Conservation (phyloP, 2,797 vertebrate species). For the Poecilia gillii region DNA sequence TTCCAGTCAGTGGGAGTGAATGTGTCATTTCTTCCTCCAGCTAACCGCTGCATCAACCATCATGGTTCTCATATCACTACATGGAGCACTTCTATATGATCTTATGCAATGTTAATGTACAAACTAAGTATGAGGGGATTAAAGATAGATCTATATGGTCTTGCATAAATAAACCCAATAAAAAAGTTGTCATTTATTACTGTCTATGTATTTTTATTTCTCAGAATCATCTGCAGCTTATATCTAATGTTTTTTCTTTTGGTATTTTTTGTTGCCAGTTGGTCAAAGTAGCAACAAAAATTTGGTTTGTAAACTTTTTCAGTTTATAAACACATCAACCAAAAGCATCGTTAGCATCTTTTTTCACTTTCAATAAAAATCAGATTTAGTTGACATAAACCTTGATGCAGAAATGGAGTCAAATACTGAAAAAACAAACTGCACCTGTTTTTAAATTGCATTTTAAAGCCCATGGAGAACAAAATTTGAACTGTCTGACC, state of each 20-base stretch:
- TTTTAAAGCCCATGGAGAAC: neutral
- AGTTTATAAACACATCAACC: neutral
- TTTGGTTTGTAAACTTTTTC: neutral
- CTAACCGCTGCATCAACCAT: conserved; percentile 57
- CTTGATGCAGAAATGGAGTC: neutral
- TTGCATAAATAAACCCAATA: conserved; percentile 76
- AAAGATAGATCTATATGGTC: conserved; percentile 72
- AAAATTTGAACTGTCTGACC: neutral
- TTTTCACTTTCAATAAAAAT: neutral
- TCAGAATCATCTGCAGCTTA: neutral
- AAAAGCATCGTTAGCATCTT: neutral
- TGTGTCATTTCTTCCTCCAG: conserved; percentile 61
- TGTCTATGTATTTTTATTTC: conserved; percentile 22
- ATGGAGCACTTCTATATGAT: conserved; percentile 74
- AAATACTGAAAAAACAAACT: neutral
- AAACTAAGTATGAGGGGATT: conserved; percentile 67
- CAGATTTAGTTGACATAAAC: neutral
- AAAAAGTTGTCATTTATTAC: conserved; percentile 67
- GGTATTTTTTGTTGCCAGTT: neutral
- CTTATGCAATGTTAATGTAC: conserved; percentile 80
- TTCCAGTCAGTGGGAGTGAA: conserved; percentile 68
- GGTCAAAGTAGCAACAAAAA: neutral
- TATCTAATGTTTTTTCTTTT: neutral
- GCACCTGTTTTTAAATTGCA: neutral
- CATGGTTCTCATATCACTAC: conserved; percentile 75